These are phyloP conservation scores for Hyposoter dolosus DNA, from an alignment of 2,888 invertebrate species.

Conservation along the genomic window DNA sequence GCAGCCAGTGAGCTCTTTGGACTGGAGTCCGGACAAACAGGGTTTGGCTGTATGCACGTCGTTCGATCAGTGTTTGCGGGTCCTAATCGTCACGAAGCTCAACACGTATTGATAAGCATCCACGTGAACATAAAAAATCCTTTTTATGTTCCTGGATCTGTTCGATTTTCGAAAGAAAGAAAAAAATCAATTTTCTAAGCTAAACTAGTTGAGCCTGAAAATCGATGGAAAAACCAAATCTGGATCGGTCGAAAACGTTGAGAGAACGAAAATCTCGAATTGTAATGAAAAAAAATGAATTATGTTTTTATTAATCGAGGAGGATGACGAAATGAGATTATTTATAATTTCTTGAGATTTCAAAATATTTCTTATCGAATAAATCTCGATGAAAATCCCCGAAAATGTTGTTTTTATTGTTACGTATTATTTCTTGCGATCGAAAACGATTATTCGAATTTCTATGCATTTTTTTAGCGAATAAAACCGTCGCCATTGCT, in stretches of 20 bases:
- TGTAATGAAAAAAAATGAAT: not conserved
- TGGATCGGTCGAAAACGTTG: not conserved
- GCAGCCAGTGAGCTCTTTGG: constrained; percentile 95
- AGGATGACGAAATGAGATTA: not conserved
- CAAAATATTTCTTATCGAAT: not conserved
- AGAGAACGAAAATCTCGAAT: not conserved
- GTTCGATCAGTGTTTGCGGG: constrained; percentile 95
- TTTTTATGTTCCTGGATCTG: not conserved
- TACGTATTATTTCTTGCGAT: not conserved
- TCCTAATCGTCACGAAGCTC: constrained; percentile 95
- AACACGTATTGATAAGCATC: constrained; percentile 87
- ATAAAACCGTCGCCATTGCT: not conserved
- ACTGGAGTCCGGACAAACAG: constrained; percentile 96
- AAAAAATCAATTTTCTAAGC: not conserved
- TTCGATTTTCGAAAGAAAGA: not conserved
- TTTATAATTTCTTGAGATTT: not conserved
- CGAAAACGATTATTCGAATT: not conserved
- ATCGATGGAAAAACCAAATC: not conserved
- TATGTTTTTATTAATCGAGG: not conserved
- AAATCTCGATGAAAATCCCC: not conserved
- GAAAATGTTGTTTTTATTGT: not conserved
- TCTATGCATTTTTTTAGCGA: not conserved
- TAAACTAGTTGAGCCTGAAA: not conserved
- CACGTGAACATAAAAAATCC: not conserved
- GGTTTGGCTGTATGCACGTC: constrained; percentile 95